Evolutionary conservation across 2,113 vertebrate genomes (phyloP).

Genomic region (Mobula hypostoma): DNA sequence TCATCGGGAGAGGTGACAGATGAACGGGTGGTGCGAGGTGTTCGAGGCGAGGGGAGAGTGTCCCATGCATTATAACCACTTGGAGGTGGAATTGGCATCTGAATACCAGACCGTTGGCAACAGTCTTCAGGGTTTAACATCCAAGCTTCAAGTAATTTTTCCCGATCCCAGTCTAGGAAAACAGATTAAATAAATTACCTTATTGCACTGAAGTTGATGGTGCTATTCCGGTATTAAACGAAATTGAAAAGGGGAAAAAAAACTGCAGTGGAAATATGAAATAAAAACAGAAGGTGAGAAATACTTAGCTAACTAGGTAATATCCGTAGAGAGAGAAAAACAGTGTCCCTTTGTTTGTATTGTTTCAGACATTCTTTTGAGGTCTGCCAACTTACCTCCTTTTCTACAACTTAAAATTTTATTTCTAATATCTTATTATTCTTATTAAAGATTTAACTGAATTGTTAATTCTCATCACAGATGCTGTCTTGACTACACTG

Average conservation of each 20-base stretch:
- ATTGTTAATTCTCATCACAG: no score
- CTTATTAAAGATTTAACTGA: no score
- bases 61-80: slow-evolving; percentile 94
- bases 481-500: no score
- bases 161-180: slow-evolving; percentile 87
- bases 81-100: slow-evolving; percentile 91
- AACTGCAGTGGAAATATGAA: background rate
- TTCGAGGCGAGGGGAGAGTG: slow-evolving; percentile 84
- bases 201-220: background rate
- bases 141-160: slow-evolving; percentile 96
- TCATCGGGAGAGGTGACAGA: slow-evolving; percentile 89
- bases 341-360: no score
- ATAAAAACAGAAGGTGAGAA: no score
- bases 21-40: slow-evolving; percentile 83
- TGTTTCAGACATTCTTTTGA: no score
- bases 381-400: no score
- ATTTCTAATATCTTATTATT: no score
- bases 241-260: no score
- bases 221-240: background rate
- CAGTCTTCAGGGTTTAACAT: slow-evolving; percentile 89
- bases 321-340: no score
- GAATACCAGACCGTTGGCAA: slow-evolving; percentile 93
- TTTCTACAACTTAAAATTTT: no score
- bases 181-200: background rate
- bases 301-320: no score